Evolutionary conservation across 2,113 vertebrate genomes (phyloP).

Genomic region (Strix uralensis): DNA sequence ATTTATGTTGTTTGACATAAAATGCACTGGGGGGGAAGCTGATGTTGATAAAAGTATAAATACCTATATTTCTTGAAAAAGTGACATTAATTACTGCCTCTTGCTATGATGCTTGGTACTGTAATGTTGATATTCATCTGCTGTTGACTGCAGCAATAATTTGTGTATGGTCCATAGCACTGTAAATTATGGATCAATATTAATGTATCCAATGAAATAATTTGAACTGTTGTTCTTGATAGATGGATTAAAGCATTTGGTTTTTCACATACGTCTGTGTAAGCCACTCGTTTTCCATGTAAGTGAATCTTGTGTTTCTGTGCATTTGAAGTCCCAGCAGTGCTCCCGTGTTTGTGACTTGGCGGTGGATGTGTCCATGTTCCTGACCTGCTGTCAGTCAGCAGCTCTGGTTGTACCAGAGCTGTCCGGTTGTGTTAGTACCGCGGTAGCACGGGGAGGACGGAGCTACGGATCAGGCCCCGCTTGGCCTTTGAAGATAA

Average conservation of each 20-base stretch:
- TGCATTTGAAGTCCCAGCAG: background rate
- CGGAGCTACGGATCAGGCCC: background rate
- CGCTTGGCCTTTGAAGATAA: background rate
- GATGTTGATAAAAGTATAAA: constrained; percentile 76
- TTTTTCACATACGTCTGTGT: constrained; percentile 75
- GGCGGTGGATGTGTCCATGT: background rate
- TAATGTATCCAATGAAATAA: constrained; percentile 82
- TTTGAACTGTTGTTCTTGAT: constrained; percentile 81
- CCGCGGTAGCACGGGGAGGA: rapidly evolving
- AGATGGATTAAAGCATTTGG: constrained; percentile 83
- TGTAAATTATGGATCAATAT: constrained; percentile 81
- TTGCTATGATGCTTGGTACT: constrained; percentile 81
- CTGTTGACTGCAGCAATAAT: constrained; percentile 79
- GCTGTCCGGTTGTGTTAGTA: background rate
- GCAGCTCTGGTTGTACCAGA: background rate
- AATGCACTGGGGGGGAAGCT: constrained; percentile 81
- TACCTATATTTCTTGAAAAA: constrained; percentile 77
- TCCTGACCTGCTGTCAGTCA: background rate
- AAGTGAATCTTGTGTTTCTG: constrained; percentile 5
- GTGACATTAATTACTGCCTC: constrained; percentile 80
- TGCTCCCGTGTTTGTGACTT: background rate
- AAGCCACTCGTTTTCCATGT: constrained; percentile 59
- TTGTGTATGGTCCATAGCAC: constrained; percentile 81
- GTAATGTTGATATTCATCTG: constrained; percentile 84
- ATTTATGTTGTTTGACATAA: constrained; percentile 73